These are phyloP conservation scores for Fukomys damarensis DNA, from an alignment of 2,113 vertebrate genomes.

Conservation along the genomic window DNA sequence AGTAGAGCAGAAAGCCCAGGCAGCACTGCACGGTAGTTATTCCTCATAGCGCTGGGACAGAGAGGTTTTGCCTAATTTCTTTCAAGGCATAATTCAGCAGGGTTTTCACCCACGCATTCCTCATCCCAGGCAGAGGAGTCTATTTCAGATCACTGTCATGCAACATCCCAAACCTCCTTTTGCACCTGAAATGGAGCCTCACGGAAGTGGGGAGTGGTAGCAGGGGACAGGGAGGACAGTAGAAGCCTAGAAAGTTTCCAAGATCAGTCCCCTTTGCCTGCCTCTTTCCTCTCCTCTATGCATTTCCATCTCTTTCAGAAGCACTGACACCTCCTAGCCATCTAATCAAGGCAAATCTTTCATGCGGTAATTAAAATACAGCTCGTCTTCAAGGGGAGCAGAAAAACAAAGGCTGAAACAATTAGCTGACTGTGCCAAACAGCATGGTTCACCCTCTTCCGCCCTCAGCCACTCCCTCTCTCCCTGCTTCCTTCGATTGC, in stretches of 20 bases:
- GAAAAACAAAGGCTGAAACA: conserved; percentile 78
- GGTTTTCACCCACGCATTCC: not conserved
- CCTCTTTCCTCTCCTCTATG: not conserved
- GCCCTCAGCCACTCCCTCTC: not conserved
- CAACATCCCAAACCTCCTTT: not conserved
- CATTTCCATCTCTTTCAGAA: conserved; percentile 56
- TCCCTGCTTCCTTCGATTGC: not conserved
- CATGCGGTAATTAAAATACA: conserved; percentile 78
- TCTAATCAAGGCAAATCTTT: conserved; percentile 83
- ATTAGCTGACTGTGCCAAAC: conserved; percentile 75
- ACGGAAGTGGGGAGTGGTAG: not conserved
- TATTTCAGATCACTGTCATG: not conserved
- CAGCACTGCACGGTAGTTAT: not conserved
- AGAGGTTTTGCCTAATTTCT: not conserved
- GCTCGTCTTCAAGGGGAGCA: conserved; percentile 76
- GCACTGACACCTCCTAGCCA: conserved; percentile 54
- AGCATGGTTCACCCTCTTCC: not conserved
- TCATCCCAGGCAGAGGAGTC: not conserved
- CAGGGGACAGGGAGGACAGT: not conserved
- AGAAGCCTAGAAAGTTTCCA: conserved; percentile 15
- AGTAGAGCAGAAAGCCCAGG: not conserved
- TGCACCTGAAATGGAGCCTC: not conserved
- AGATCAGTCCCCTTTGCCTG: not conserved
- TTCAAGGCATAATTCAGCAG: not conserved
- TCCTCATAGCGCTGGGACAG: not conserved